Evolutionary conservation across 2,797 vertebrate species (phyloP), one percentile per base, ranked within the genome.

Genomic region (Synaphobranchus kaupii): DNA sequence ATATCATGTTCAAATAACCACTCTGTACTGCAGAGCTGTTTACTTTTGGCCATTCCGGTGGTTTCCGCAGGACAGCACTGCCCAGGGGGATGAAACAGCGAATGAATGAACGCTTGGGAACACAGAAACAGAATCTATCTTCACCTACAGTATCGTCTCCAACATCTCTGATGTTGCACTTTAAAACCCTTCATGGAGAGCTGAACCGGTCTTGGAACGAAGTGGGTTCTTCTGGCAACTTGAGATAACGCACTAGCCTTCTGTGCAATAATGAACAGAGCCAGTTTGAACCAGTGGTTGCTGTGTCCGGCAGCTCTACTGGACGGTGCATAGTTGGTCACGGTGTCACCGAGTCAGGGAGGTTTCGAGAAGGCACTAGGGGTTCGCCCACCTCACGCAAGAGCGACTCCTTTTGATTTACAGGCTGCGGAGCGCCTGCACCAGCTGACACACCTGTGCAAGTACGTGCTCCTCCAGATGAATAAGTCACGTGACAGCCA

Each of bases 11-110:
- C 52, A 52, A 71, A 50, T 73, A 52, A 50, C 17, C 54, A 56
- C n/a, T 81, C n/a, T n/a, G 39, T 47, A n/a, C 83, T 31, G 68
- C 71, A 50, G 54, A 9, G 56, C 54, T 84, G 56, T 83, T 83
- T 83, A 5, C 52, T 83, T 58, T 58, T 83, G 28, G 1, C 4
- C 50, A 31, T 28, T 54, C 25, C n/a, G 17, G 50, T 17, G 82
- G 31, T 34, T 25, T 17, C 44, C 48, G 76, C 82, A 15, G 82
- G 28, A 20, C 12, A 50, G 7, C 8, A 10, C 81, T 25, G 20
- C 25, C 47, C 17, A 0, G 8, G n/a, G 22, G 22, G n/a, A n/a
- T 54, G 50, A 54, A 83, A 25, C 22, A 52, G 4, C 17, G 73
- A 78, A 4, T 78, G 34, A 22, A 78, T 20, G 15, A 78, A 39